Conservation (phyloP, 2,113 vertebrate species). For the Mungos mungo region DNA sequence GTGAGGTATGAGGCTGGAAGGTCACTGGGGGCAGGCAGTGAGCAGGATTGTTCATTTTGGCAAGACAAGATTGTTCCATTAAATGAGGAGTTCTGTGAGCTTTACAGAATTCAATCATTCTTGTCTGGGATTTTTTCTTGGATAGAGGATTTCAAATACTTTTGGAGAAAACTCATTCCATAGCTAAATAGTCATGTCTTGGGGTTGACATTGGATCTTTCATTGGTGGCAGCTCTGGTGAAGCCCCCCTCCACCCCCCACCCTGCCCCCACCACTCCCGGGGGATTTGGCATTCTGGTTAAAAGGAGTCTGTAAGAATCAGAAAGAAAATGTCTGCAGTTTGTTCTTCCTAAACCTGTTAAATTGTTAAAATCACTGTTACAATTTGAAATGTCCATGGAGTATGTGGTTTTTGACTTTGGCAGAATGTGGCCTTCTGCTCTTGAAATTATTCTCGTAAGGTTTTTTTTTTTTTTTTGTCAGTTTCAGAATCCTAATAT, state of each 20-base stretch:
- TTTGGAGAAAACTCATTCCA: not conserved
- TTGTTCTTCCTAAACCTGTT: not conserved
- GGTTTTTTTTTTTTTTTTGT: not conserved
- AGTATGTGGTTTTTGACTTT: not conserved
- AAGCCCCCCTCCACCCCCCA: not conserved
- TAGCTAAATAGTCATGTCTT: not conserved
- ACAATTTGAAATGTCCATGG: not conserved
- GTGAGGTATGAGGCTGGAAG: not conserved
- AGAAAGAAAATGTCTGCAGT: not conserved
- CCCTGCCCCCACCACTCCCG: fast-evolving
- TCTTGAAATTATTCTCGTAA: not conserved
- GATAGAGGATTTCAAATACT: not conserved
- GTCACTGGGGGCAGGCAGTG: not conserved
- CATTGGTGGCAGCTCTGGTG: not conserved
- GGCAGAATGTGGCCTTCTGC: not conserved
- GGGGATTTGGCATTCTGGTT: not conserved
- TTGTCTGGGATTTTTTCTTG: not conserved
- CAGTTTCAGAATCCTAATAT: not conserved
- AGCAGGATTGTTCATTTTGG: not conserved
- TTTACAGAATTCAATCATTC: not conserved
- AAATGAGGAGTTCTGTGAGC: not conserved
- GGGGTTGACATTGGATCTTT: not conserved
- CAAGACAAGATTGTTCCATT: not conserved
- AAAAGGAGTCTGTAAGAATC: not conserved
- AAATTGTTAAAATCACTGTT: not conserved